These are phyloP conservation scores for Columbina picui DNA, from an alignment of 2,113 vertebrate genomes.

Conservation along the genomic window DNA sequence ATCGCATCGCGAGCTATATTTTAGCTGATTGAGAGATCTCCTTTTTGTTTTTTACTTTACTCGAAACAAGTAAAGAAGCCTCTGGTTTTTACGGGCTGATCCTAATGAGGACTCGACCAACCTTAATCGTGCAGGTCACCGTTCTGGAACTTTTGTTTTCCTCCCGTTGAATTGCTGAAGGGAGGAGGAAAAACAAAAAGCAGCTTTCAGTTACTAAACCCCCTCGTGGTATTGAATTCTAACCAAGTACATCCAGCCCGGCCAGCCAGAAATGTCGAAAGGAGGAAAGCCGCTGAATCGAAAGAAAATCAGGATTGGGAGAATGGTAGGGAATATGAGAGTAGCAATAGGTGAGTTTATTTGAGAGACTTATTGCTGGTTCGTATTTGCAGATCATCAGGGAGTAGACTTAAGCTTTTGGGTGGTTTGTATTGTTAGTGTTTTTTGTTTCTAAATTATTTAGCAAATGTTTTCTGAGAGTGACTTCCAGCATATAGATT, in stretches of 20 bases:
- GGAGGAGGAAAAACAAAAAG: rapidly evolving
- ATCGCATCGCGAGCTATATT: not conserved
- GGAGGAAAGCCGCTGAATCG: constrained; percentile 49
- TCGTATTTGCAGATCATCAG: constrained; percentile 4
- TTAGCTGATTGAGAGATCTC: not conserved
- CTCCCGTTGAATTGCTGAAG: constrained; percentile 5
- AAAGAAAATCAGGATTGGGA: not conserved
- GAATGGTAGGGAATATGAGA: not conserved
- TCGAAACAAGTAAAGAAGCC: not conserved
- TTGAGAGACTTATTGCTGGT: not conserved
- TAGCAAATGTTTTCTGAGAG: constrained; percentile 7
- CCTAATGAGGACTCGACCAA: not conserved
- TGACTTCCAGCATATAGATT: not conserved
- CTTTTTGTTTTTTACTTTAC: not conserved
- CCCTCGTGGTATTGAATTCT: constrained; percentile 30
- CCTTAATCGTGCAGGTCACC: not conserved
- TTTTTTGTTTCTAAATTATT: constrained; percentile 5
- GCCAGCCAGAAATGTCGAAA: constrained; percentile 40
- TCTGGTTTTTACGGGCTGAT: not conserved
- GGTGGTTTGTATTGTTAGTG: not conserved
- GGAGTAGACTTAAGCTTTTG: not conserved
- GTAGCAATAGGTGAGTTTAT: not conserved
- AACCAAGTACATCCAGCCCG: constrained; percentile 27
- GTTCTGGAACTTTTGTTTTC: constrained; percentile 31
- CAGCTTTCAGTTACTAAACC: constrained; percentile 16